These are phyloP conservation scores for Lasioglossum baleicum DNA, from an alignment of 1,140 invertebrate genomes.

Conservation along the genomic window DNA sequence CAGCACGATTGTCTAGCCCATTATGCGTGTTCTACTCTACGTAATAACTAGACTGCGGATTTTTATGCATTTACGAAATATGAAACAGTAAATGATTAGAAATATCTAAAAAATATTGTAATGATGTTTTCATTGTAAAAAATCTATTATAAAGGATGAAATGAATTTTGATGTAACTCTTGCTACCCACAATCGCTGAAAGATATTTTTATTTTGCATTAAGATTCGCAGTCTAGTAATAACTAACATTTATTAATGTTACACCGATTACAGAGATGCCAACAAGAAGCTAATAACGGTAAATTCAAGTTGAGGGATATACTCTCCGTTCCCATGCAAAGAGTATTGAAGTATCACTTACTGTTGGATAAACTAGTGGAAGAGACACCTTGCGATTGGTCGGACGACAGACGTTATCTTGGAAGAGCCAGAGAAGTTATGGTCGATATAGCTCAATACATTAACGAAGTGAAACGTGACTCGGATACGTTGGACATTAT, in stretches of 20 bases:
- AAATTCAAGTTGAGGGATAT: conserved; percentile 97
- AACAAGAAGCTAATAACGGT: conserved; percentile 95
- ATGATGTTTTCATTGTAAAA: too few relatives aligned
- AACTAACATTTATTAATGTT: neutral
- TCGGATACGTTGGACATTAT: conserved; percentile 95
- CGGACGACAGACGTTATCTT: conserved; percentile 91
- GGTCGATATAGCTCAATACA: conserved; percentile 97
- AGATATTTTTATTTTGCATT: too few relatives aligned
- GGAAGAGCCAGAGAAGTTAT: conserved; percentile 96
- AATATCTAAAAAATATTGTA: too few relatives aligned
- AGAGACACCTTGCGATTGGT: conserved; percentile 89
- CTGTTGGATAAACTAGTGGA: conserved; percentile 95
- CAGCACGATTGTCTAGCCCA: neutral
- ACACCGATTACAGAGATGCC: conserved; percentile 87
- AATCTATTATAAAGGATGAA: too few relatives aligned
- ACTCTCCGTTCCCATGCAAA: conserved; percentile 97
- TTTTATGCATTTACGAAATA: too few relatives aligned
- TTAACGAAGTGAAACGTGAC: conserved; percentile 99
- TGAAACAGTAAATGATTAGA: too few relatives aligned
- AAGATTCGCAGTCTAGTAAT: too few relatives aligned
- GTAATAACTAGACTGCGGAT: too few relatives aligned
- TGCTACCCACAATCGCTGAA: too few relatives aligned
- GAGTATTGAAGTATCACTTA: conserved; percentile 98
- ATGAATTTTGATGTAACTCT: too few relatives aligned
- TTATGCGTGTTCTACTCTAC: conserved; percentile 1